Base-by-base conservation (phyloP, 2,888 invertebrate genomes). In the Trissoscelio sp. region DNA sequence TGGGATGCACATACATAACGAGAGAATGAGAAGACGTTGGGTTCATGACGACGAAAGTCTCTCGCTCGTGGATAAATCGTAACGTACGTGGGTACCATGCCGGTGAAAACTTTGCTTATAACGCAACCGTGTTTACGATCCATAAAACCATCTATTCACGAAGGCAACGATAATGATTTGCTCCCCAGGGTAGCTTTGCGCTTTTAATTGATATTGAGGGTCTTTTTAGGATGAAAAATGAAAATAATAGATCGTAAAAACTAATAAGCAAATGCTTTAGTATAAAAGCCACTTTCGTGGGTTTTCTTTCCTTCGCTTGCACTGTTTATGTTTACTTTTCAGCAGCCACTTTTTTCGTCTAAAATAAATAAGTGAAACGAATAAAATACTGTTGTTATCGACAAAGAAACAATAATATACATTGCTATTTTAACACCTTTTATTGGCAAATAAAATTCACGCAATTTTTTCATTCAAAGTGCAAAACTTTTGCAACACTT, bases 61-160 rank as follows among this genome's bases (percentile, higher is more conserved):
- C 28, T 28, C 44, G 20, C 42, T 79, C 39, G 18, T 18, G 31
- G 57, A 74, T 69, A 74, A 60, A 74, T 74, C 69, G 57, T 69
- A 79, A 69, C 62, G 62, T 55, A 69, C 62, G 53, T 20, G 62
- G 14, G 60, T 34, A 28, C 64, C 3, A 11, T 18, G 57, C 51
- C 6, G 70, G 34, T 75, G 64, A 74, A 80, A 81, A 81, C 77
- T 77, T 77, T 77, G 53, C 77, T 77, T 81, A 81, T 73, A 81
- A 77, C 57, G 46, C 72, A 60, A 44, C 73, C 44, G 55, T 73
- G 77, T 81, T 81, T 81, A 81, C 81, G 77, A 58, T 67, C 67
- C 72, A 75, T 77, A 81, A 81, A 81, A 77, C 53, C 60, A 77
- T 77, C 73, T 73, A 79, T 79, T 74, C 66, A 57, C 69, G 14